These are phyloP conservation scores for Acronicta psi DNA, from an alignment of 2,888 invertebrate species.

Conservation along the genomic window DNA sequence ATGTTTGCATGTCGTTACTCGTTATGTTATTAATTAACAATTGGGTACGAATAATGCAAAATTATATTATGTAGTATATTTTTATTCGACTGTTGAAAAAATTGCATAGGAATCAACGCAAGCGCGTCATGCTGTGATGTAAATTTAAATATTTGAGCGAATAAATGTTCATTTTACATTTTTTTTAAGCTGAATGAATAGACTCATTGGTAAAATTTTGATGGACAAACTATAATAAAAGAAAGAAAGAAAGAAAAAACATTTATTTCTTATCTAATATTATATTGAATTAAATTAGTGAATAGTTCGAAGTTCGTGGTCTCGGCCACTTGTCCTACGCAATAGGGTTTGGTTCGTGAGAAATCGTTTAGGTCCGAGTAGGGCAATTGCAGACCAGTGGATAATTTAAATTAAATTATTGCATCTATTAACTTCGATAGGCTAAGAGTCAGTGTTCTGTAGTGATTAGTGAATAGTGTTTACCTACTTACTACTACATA, in stretches of 20 bases:
- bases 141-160: too few relatives aligned
- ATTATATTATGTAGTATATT: too few relatives aligned
- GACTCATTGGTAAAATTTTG: constrained; percentile 17
- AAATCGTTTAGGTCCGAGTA: constrained; percentile 48
- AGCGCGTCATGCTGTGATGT: neutral
- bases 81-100: constrained; percentile 4
- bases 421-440: constrained; percentile 53
- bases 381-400: constrained; percentile 41
- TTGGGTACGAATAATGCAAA: too few relatives aligned
- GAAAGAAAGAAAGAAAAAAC: too few relatives aligned
- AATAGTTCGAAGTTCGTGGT: constrained; percentile 52
- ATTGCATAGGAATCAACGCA: neutral
- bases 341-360: constrained; percentile 50
- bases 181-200: neutral
- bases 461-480: too few relatives aligned
- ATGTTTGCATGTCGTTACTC: too few relatives aligned
- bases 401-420: constrained; percentile 57
- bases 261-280: too few relatives aligned
- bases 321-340: constrained; percentile 51
- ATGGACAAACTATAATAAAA: constrained; percentile 33
- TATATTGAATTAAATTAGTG: constrained; percentile 34
- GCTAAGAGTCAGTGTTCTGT: constrained; percentile 47
- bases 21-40: too few relatives aligned
- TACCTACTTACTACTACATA: too few relatives aligned
- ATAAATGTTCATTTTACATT: too few relatives aligned